These are phyloP conservation scores for Otolemur crassicaudatus DNA, from an alignment of 2,797 vertebrate genomes.

Conservation along the genomic window DNA sequence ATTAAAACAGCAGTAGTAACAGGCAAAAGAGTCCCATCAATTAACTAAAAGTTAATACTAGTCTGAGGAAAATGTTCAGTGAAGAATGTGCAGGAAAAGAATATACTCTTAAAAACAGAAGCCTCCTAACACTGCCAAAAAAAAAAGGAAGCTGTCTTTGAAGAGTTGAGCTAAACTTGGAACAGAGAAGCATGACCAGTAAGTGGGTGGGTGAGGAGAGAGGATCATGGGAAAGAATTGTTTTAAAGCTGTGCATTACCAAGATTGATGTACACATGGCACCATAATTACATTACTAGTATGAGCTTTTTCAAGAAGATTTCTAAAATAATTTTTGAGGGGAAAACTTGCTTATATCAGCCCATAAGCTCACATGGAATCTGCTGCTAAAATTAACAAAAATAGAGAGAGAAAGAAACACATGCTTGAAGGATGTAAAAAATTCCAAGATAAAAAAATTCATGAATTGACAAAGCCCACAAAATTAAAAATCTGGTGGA, in stretches of 20 bases:
- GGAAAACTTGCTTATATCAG: background rate
- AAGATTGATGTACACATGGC: background rate
- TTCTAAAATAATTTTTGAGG: background rate
- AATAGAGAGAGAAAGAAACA: background rate
- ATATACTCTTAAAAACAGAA: background rate
- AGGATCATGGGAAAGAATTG: background rate
- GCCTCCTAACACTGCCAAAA: background rate
- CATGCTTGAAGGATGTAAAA: background rate
- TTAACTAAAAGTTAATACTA: background rate
- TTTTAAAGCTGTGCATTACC: background rate
- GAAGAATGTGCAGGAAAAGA: background rate
- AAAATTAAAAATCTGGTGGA: background rate
- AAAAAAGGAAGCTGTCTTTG: background rate
- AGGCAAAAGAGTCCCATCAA: background rate
- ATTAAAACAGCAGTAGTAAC: conserved; percentile 16
- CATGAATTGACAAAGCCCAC: background rate
- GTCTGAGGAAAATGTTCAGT: background rate
- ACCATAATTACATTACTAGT: background rate
- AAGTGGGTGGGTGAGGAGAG: background rate
- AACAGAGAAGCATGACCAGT: background rate
- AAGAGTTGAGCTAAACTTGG: background rate
- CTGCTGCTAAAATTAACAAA: background rate
- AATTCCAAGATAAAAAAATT: conserved; percentile 8
- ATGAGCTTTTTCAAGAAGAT: background rate
- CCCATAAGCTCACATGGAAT: background rate